A percentile compares a stretch with the other conserved stretches of the same genome.
phyloP scores from a whole-genome alignment of 2,888 invertebrate genomes.

The Priapulus caudatus region DNA sequence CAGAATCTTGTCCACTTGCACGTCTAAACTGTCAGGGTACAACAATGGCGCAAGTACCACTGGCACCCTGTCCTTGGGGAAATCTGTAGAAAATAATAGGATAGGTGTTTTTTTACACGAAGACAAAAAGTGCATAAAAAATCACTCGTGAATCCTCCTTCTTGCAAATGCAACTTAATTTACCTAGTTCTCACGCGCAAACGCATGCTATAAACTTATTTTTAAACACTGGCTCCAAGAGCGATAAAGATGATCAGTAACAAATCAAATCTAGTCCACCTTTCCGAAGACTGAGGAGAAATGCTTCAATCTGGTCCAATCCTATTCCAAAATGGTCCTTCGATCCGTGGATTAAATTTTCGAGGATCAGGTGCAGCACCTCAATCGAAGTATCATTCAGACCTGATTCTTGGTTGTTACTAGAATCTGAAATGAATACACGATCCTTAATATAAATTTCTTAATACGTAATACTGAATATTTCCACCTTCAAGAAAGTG shows the following conservation, averaged over 20 bases:
- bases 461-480: too few species aligned
- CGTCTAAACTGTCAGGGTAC: constrained; percentile 56
- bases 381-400: constrained; percentile 82
- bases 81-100: constrained; percentile 47
- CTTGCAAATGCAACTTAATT: background rate
- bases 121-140: too few species aligned
- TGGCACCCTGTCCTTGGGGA: constrained; percentile 74
- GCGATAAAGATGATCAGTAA: constrained; percentile 9
- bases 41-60: constrained; percentile 76
- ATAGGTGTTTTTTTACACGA: too few species aligned
- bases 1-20: constrained; percentile 40
- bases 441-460: background rate
- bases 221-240: too few species aligned
- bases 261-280: constrained; percentile 27
- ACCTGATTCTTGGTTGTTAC: constrained; percentile 42
- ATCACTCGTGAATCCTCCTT: too few species aligned
- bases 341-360: constrained; percentile 42
- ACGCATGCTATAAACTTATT: background rate
- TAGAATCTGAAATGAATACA: constrained; percentile 4
- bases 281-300: constrained; percentile 63
- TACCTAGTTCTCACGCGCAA: background rate
- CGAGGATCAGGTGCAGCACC: constrained; percentile 67
- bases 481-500: too few species aligned
- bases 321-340: constrained; percentile 47
- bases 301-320: constrained; percentile 60